Evolutionary conservation across 1,140 invertebrate species (phyloP).

Genomic region (Sitobion miscanthi): DNA sequence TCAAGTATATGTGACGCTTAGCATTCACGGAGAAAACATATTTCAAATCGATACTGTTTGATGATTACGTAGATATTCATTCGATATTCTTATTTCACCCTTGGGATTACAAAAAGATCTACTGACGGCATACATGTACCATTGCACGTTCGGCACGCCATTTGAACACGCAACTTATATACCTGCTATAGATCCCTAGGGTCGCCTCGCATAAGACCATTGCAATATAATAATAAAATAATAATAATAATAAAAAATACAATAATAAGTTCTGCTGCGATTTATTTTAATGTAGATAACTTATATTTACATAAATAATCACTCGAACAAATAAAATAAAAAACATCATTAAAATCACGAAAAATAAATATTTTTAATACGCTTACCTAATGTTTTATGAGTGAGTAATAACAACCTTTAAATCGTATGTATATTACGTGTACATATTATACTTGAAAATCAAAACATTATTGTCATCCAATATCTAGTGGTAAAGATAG

Average conservation of each 20-base stretch:
- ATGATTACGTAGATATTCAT: not conserved
- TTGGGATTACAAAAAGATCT: constrained; percentile 16
- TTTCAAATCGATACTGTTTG: not conserved
- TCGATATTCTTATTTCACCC: not conserved
- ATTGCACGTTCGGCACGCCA: constrained; percentile 1
- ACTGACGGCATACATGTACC: not conserved
- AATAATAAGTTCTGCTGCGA: not conserved
- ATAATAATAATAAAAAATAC: not conserved
- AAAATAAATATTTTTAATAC: too few relatives aligned
- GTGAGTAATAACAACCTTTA: too few relatives aligned
- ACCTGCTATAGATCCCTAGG: not conserved
- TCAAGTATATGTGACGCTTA: not conserved
- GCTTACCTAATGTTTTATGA: too few relatives aligned
- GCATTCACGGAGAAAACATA: not conserved
- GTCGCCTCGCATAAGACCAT: not conserved
- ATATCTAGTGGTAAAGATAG: too few relatives aligned
- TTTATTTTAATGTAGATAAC: not conserved
- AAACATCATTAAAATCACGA: not conserved
- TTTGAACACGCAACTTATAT: constrained; percentile 27
- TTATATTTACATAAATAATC: not conserved
- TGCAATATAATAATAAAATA: not conserved
- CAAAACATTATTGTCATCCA: too few relatives aligned
- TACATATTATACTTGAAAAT: too few relatives aligned
- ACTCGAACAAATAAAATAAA: not conserved
- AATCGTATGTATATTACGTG: too few relatives aligned